Percentiles rank a stretch among this genome's conserved stretches.
phyloP scores from a whole-genome alignment of 2,797 vertebrate species.

The Hipposideros larvatus region DNA sequence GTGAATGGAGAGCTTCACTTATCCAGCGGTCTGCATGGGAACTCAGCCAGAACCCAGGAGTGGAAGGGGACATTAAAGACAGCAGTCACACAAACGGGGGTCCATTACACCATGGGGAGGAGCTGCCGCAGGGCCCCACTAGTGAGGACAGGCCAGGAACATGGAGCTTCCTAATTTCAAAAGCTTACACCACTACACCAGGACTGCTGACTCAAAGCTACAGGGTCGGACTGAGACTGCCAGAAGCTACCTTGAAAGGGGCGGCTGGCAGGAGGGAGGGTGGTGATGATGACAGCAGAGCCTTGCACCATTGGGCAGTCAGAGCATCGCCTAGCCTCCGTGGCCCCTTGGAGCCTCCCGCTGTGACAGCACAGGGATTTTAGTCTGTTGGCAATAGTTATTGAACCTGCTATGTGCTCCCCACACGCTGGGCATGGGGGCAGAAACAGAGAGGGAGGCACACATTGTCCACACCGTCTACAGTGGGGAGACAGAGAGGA shows the following conservation, averaged over 20 bases:
- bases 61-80: not conserved
- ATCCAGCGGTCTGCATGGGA: not conserved
- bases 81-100: not conserved
- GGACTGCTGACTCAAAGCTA: not conserved
- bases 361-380: not conserved
- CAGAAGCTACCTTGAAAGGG: not conserved
- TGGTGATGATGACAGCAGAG: not conserved
- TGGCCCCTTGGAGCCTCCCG: not conserved
- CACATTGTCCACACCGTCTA: not conserved
- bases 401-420: not conserved
- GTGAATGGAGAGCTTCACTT: not conserved
- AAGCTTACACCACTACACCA: no score
- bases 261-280: not conserved
- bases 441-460: not conserved
- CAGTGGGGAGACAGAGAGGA: not conserved
- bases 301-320: fast-evolving
- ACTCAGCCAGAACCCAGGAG: not conserved
- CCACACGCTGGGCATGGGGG: not conserved
- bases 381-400: not conserved
- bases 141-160: not conserved
- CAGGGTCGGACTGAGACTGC: not conserved
- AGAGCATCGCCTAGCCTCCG: not conserved
- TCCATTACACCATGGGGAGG: not conserved
- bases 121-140: not conserved
- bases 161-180: not conserved